Conservation (phyloP, 2,113 vertebrate species). For the Bufo bufo region DNA sequence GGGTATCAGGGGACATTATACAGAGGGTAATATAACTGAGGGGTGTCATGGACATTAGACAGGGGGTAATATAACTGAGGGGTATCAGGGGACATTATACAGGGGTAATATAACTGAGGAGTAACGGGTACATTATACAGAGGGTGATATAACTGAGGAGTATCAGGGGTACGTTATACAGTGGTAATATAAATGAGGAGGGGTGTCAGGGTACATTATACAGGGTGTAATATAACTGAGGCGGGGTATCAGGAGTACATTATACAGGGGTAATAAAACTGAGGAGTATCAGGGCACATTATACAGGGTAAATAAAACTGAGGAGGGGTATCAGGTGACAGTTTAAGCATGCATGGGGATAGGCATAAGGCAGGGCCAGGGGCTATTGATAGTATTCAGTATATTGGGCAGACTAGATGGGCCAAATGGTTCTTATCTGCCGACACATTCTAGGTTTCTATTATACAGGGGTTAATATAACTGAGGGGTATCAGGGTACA, state of each 20-base stretch:
- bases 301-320: neutral
- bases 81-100: neutral
- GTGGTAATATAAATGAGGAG: neutral
- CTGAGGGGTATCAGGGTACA: neutral
- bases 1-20: too few relatives aligned
- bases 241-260: too few relatives aligned
- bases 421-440: too few relatives aligned
- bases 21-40: neutral
- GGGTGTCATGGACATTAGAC: neutral
- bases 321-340: neutral
- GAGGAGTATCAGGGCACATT: constrained; percentile 30
- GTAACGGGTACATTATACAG: neutral
- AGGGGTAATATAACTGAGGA: neutral
- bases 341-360: too few relatives aligned
- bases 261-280: neutral
- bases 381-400: too few relatives aligned
- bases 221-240: neutral
- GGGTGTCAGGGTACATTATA: neutral
- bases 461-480: neutral
- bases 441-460: too few relatives aligned
- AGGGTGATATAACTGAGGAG: neutral
- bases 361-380: too few relatives aligned
- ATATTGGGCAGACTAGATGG: too few relatives aligned
- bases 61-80: too few relatives aligned
- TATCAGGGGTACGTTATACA: neutral